These are phyloP conservation scores for Campoletis raptor DNA, from an alignment of 2,888 invertebrate genomes.

Conservation along the genomic window DNA sequence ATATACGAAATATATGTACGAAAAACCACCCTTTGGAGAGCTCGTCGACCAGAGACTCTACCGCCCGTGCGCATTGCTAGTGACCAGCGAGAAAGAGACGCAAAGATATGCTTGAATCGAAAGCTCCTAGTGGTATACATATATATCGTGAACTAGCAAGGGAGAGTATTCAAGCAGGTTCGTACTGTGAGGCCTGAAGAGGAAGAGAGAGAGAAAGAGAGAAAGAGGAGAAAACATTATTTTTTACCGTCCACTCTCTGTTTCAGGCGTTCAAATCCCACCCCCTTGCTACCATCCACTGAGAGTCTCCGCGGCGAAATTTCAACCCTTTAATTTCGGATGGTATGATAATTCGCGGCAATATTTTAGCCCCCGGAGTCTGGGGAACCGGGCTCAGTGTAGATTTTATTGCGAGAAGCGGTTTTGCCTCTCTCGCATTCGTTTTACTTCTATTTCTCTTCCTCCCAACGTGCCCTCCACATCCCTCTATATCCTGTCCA, in stretches of 20 bases:
- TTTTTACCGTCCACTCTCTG: constrained; percentile 76
- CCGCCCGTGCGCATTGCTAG: constrained; percentile 55
- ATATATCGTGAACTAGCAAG: constrained; percentile 41
- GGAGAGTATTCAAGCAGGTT: constrained; percentile 31
- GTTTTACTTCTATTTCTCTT: constrained; percentile 43
- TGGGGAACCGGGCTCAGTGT: constrained; percentile 79
- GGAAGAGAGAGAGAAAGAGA: constrained; percentile 35
- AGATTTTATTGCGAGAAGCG: constrained; percentile 77
- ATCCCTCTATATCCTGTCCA: constrained; percentile 16
- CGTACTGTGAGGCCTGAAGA: constrained; percentile 2
- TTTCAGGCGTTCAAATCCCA: constrained; percentile 28
- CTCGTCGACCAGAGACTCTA: constrained; percentile 66
- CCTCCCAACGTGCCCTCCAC: constrained; percentile 21
- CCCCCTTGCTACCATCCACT: constrained; percentile 36
- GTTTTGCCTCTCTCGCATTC: constrained; percentile 62
- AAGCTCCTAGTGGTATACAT: constrained; percentile 38
- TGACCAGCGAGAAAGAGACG: constrained; percentile 67
- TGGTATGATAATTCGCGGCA: constrained; percentile 83
- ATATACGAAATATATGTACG: constrained; percentile 31
- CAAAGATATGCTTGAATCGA: constrained; percentile 51
- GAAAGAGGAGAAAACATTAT: constrained; percentile 79
- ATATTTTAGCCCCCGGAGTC: constrained; percentile 78
- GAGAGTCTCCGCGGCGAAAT: constrained; percentile 74
- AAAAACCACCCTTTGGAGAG: constrained; percentile 68
- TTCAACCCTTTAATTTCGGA: constrained; percentile 84